Conservation (phyloP, 2,113 vertebrate species). For the Tor tambroides region DNA sequence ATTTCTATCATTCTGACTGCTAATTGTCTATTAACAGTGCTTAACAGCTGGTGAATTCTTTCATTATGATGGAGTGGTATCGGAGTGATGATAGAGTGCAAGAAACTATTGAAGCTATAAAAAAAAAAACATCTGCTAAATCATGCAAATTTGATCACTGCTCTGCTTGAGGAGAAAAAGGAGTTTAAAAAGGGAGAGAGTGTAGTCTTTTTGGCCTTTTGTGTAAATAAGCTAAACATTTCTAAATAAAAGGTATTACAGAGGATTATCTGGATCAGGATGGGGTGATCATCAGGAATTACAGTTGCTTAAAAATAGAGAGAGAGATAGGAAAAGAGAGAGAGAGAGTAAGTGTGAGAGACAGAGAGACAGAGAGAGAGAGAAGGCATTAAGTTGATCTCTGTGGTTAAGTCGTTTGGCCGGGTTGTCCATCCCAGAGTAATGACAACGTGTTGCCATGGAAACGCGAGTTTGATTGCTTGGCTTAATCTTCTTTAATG, state of each 20-base stretch:
- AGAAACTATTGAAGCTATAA: neutral
- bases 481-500: conserved; percentile 78
- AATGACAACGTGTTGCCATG: conserved; percentile 75
- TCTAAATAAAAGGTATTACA: conserved; percentile 67
- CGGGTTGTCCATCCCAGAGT: conserved; percentile 69
- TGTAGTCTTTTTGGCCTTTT: neutral
- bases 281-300: conserved; percentile 68
- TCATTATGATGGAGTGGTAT: neutral
- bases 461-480: conserved; percentile 75
- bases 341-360: neutral
- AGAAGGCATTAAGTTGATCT: conserved; percentile 67
- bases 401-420: conserved; percentile 65
- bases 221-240: conserved; percentile 64
- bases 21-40: neutral
- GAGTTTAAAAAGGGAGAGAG: neutral
- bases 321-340: conserved; percentile 50
- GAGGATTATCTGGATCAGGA: conserved; percentile 72
- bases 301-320: conserved; percentile 52
- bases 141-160: neutral
- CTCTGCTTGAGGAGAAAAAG: neutral
- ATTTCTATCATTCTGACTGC: neutral
- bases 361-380: conserved; percentile 34
- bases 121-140: neutral
- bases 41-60: neutral
- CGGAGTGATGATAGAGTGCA: neutral